A percentile compares a stretch with the other conserved stretches of the same genome.
phyloP scores from a whole-genome alignment of 2,113 vertebrate genomes.

The Labrus mixtus region DNA sequence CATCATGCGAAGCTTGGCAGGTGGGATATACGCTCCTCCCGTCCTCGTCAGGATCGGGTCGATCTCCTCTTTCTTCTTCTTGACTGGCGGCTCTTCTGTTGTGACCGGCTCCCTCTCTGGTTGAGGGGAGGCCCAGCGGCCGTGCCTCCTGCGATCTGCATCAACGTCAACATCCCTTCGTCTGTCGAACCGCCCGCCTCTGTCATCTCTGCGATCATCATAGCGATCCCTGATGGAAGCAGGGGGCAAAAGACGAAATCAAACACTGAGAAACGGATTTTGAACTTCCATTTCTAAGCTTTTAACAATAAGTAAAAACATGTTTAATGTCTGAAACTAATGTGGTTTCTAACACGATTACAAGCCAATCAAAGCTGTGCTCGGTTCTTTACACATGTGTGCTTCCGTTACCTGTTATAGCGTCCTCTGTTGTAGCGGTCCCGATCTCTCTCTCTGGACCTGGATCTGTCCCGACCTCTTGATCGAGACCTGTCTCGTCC shows the following conservation, averaged over 20 bases:
- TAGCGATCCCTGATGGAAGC: slow-evolving; percentile 61
- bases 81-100: slow-evolving; percentile 82
- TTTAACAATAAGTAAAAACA: too few species aligned
- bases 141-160: slow-evolving; percentile 83
- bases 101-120: slow-evolving; percentile 68
- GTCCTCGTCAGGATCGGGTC: slow-evolving; percentile 97
- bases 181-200: slow-evolving; percentile 60
- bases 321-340: too few species aligned
- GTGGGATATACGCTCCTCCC: slow-evolving; percentile 97
- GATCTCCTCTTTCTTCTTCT: slow-evolving; percentile 95
- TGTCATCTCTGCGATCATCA: slow-evolving; percentile 53
- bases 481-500: slow-evolving; percentile 46
- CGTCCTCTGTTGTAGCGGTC: slow-evolving; percentile 66
- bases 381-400: not conserved
- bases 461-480: slow-evolving; percentile 44
- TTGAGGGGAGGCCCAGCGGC: slow-evolving; percentile 83
- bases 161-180: slow-evolving; percentile 83
- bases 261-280: not conserved
- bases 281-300: too few species aligned
- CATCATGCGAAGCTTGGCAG: slow-evolving; percentile 97
- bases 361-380: not conserved
- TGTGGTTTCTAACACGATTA: too few species aligned
- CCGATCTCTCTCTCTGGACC: slow-evolving; percentile 41
- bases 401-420: slow-evolving; percentile 54
- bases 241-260: not conserved